Evolutionary conservation across 2,888 invertebrate genomes (phyloP), one percentile per base, ranked within the genome.

Genomic region (Ophion obscuratus): DNA sequence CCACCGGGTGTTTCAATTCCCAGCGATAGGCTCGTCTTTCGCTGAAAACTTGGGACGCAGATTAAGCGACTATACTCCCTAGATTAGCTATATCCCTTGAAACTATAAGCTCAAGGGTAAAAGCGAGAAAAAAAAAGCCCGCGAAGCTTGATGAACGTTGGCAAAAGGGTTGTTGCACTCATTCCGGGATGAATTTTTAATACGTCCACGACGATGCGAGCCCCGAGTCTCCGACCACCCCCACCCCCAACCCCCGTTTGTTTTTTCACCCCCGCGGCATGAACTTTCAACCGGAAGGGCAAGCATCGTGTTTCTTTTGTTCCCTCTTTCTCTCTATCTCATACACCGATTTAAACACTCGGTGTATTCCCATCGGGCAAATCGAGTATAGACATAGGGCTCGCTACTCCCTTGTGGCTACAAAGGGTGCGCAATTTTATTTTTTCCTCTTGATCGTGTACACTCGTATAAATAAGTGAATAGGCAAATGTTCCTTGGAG

Each of bases 121-220:
- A 47, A 67, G 74, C 31, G 47, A 70, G 47, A n/a, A n/a, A 31
- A 67, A 67, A 73, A 47, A 67, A 44, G 70, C 24, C 67, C 36
- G 20, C 62, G n/a, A 67, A 85, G 66, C 77, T 47, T 71, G 27
- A 67, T 47, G 47, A 67, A 67, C 24, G n/a, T 17, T 66, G 59
- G 70, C 57, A 76, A 83, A 73, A 59, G 80, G 85, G 85, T 83
- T 86, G 57, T 81, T 83, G 85, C 83, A 77, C 85, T 36, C 83
- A n/a, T 36, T 40, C 20, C 11, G 11, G 73, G 40, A 75, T 83
- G 73, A 62, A 86, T 74, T 62, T 77, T 83, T 77, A 17, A 83
- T 83, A 62, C 17, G 20, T 27, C 76, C 57, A 27, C 59, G 17
- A 17, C 57, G 68, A 66, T 36, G 31, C 7, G 11, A 31, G 14